Base-by-base conservation (phyloP, 1,140 invertebrate genomes). In the Steinernema feltiae region DNA sequence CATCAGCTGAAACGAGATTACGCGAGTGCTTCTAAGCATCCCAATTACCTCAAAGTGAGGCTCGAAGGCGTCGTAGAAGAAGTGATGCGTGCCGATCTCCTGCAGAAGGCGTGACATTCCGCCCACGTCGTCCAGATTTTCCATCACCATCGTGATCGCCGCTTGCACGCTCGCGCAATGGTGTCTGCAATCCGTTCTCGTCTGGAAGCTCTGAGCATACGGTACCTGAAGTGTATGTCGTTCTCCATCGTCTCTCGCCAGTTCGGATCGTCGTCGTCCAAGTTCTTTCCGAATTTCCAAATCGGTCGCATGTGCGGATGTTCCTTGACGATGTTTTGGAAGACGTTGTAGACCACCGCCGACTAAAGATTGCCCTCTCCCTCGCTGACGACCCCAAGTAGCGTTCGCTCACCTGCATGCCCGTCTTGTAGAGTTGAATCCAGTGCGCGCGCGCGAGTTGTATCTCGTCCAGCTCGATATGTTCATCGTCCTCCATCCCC, bases 1-100 rank as follows among this genome's bases (percentile, higher is more conserved):
- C 32, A 85, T 77, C 29, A 86, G 31, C 82, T 83, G 21, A 31
- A 82, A 32, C 24, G 21, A 32, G 21, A n/a, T 31, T 70, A 78
- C 41, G 53, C 53, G 53, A 63, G 24, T 63, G 53, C 12, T 7
- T 63, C 2, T 63, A 15, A 15, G 24, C 2, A 63, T 46, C 7
- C 15, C 2, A 63, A 21, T 15, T 63, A 84, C 84, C 63, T 86
- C 82, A 12, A 85, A 76, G 73, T 85, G 84, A 21, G 83, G 75
- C 53, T 85, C 84, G 72, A 69, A 78, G 18, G 84, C 82, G 72
- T 85, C 84, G 70, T 85, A 85, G 76, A 85, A 85, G 63, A 85
- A 85, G 32, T 85, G 84, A 78, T 85, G 83, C 30, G 82, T 72
- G n/a, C 84, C 84, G 53, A 85, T 73, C 72, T 86, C 79, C 63